Base-by-base conservation (phyloP, 2,113 vertebrate species). In the Sturnus vulgaris region DNA sequence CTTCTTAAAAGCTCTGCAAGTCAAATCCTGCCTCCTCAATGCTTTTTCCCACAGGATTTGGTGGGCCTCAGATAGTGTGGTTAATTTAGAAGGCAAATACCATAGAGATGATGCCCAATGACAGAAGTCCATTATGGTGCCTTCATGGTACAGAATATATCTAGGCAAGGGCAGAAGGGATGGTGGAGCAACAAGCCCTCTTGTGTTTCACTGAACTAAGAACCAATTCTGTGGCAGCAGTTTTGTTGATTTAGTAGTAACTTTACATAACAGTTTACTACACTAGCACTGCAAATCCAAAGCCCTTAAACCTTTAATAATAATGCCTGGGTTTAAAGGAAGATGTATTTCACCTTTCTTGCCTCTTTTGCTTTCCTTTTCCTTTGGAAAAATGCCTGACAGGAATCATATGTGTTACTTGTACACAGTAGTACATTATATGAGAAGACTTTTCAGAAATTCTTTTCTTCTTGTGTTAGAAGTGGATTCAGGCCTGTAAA, bases 171-270 rank as follows among this genome's bases (percentile, higher is more conserved):
- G 79, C 44, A 90, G 76, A 65, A 83, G 25, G 28, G 52, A 40
- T 80, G 42, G 19, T 25, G 30, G 68, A 94, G 35, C 4, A 0
- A 68, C 16, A 84, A 82, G 25, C 27, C 17, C 17, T 55, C 15
- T 39, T 86, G 56, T 8, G 0, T 70, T 88, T 82, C 79, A n/a
- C 44, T 73, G 76, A 83, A 59, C 12, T 64, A 25, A 88, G 55
- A 88, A 75, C 27, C 17, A 88, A 86, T 90, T 94, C 80, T 64
- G 59, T 88, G 82, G 68, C 52, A 97, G 79, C 68, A 78, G 25
- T 60, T 77, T 49, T 78, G 59, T 63, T 73, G 47, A 75, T 52
- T 88, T 66, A 83, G 56, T 73, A 83, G 35, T 39, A 42, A 28
- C 46, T 94, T 92, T 90, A 19, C 16, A 20, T 53, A 66, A 35